phyloP scores from a whole-genome alignment of 2,113 vertebrate genomes.

The Pseudorasbora parva region DNA sequence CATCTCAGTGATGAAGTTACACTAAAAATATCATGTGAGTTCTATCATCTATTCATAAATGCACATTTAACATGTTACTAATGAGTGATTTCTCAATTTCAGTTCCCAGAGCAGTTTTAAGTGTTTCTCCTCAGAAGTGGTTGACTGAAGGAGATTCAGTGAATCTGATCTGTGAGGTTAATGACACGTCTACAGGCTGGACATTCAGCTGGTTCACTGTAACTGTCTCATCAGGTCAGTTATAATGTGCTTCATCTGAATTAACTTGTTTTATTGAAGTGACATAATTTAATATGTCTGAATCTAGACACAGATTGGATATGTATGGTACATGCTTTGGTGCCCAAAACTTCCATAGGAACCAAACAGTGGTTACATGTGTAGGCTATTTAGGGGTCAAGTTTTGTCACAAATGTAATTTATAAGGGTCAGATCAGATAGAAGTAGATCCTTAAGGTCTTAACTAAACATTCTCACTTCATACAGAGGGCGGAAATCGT shows the following conservation, averaged over 20 bases:
- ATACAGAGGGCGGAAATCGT: background rate
- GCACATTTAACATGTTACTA: background rate
- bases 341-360: too few relatives aligned
- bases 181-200: constrained; percentile 4
- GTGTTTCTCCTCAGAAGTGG: constrained; percentile 28
- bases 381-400: too few relatives aligned
- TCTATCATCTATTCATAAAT: background rate
- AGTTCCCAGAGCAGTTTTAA: background rate
- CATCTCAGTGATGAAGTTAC: background rate
- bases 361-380: too few relatives aligned
- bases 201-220: constrained; percentile 19
- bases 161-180: constrained; percentile 33
- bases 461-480: background rate
- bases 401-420: too few relatives aligned
- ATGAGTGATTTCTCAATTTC: background rate
- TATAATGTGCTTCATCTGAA: background rate
- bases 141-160: constrained; percentile 19
- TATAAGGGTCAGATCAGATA: too few relatives aligned
- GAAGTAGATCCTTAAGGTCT: background rate
- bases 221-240: background rate
- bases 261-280: background rate
- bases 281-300: background rate
- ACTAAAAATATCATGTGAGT: constrained; percentile 1
- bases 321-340: too few relatives aligned
- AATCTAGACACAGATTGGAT: background rate